phyloP scores from a whole-genome alignment of 2,113 vertebrate species.

The Sciurus niger region DNA sequence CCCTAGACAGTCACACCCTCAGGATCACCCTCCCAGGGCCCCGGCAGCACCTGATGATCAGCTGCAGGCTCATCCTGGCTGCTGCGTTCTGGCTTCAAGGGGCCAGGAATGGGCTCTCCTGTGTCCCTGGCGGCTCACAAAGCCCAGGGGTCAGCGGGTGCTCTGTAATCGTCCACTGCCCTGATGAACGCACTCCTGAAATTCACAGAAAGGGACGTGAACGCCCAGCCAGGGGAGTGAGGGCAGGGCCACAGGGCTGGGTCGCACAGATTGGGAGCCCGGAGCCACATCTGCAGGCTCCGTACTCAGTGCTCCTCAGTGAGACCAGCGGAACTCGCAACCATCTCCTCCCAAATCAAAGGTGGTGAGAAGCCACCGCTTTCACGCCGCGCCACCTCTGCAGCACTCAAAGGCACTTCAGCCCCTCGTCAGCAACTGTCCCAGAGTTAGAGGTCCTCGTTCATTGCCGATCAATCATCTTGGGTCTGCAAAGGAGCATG shows the following conservation, averaged over 20 bases:
- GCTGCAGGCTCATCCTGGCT: fast-evolving
- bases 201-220: background rate
- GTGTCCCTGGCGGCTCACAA: fast-evolving
- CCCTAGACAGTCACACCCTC: fast-evolving
- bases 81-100: fast-evolving
- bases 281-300: fast-evolving
- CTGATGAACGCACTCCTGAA: fast-evolving
- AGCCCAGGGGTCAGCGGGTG: fast-evolving
- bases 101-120: fast-evolving
- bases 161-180: fast-evolving
- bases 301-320: fast-evolving
- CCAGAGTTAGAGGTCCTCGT: fast-evolving
- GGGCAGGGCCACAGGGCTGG: fast-evolving
- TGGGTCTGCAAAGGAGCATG: fast-evolving
- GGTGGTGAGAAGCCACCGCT: fast-evolving
- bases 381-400: fast-evolving
- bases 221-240: fast-evolving
- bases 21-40: fast-evolving
- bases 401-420: fast-evolving
- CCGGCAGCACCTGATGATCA: fast-evolving
- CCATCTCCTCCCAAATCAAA: background rate
- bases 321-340: background rate
- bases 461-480: fast-evolving
- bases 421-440: fast-evolving
- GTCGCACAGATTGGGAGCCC: fast-evolving